Evolutionary conservation across 2,888 invertebrate species (phyloP), one percentile per base, ranked within the genome.

Genomic region (Muscina levida): DNA sequence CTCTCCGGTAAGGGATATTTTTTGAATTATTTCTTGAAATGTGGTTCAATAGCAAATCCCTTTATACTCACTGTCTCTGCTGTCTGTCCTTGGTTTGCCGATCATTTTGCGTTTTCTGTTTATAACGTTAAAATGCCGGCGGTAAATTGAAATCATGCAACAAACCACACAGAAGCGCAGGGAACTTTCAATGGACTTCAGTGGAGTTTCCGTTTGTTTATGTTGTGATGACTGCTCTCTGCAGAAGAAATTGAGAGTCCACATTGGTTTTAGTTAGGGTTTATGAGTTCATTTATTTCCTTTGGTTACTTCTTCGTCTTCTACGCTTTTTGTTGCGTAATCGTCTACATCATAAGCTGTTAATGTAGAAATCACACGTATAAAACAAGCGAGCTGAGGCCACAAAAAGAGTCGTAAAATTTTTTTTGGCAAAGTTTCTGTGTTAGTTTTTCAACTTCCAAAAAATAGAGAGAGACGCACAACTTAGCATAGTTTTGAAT

Each of bases 71-170:
- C 11, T 42, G 39, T 13, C 56, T 26, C 31, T 31, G 37, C 31
- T 22, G 17, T 51, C 19, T 46, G 5, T 11, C 4, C 4, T 31
- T 31, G 31, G 31, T 31, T 31, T 31, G 31, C 31, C n/a, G n/a
- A n/a, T 73, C 11, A 22, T 44, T 11, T 8, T 48, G 24, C 42
- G 42, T 75, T 72, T 31, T n/a, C n/a, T 53, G 24, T 59, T 65
- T 65, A 53, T 68, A 26, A 67, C 62, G 72, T 15, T 46, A 59
- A 85, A 87, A 83, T 87, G 87, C 88, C 88, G 88, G 83, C 88
- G 88, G 88, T 87, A 88, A 87, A 87, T 79, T 81, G 73, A 79
- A 77, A 77, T 67, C 70, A 59, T 65, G 65, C 66, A 68, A 67
- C 66, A 59, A 66, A 75, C 75, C 71, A 67, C 71, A 75, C 75